Evolutionary conservation across 1,140 invertebrate species (phyloP), one percentile per base, ranked within the genome.

Genomic region (Cydia fagiglandana): DNA sequence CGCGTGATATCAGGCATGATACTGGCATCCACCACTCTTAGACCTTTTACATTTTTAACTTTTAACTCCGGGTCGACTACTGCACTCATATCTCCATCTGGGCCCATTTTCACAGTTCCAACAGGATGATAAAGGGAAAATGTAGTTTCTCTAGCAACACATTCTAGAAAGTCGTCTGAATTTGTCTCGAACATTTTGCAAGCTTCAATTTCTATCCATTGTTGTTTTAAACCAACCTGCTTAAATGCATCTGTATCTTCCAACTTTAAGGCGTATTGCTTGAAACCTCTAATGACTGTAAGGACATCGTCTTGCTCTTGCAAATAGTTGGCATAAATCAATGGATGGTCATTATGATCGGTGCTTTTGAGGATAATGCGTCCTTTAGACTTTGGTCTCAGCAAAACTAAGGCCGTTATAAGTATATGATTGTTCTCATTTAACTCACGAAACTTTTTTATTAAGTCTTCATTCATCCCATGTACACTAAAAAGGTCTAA

Each of bases 21-120:
- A 64, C 95, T 96, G 0, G 94, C 95, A 82, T 96, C 96, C 4
- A 95, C 93, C 0, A 96, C 95, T 6, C 96, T 88, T 0, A 96
- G 83, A 0, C 93, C 86, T 0, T 81, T 75, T 0, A 96, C 83
- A 0, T 95, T 95, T 24, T 94, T 91, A 0, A 96, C 95, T 45
- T 93, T 88, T 4, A 95, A 83, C 41, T 94, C 85, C 0, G 93
- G 80, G 84, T 96, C 94, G 0, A 96, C 95, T 0, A 96, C 95
- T 0, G 95, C 94, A 12, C 83, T 84, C 1, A 86, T 88, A 82
- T 96, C 95, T 2, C 61, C 78, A 0, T 9, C 17, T 1, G 93
- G 91, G 0, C 95, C 95, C 95, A 96, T 96, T 85, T 95, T 96
- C 80, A 94, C 95, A 0, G 92, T 94, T 7, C 94, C 94, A 2